Conservation (phyloP, 2,113 vertebrate genomes). For the Prolemur simus region DNA sequence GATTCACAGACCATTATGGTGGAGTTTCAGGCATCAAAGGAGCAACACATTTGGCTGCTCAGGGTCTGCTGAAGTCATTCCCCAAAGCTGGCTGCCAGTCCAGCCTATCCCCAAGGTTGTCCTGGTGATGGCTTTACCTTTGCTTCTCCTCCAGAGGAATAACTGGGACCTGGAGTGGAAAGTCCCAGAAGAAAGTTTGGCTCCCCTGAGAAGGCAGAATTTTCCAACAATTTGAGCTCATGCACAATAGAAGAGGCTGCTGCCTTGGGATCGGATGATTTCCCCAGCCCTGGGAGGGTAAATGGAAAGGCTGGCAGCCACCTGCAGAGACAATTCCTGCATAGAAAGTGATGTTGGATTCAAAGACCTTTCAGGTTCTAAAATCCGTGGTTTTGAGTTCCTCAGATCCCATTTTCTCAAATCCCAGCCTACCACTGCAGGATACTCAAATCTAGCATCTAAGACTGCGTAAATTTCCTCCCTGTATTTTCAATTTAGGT, state of each 20-base stretch:
- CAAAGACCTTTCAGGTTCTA: neutral
- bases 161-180: too few species aligned
- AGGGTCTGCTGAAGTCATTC: neutral
- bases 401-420: neutral
- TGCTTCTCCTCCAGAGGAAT: too few species aligned
- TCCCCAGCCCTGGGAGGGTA: too few species aligned
- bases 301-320: neutral
- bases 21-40: neutral
- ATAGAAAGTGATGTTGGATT: neutral
- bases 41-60: neutral
- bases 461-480: rapidly evolving
- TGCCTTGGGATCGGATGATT: too few species aligned
- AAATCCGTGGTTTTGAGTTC: neutral
- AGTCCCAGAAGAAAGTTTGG: too few species aligned
- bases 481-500: neutral
- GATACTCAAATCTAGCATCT: too few species aligned
- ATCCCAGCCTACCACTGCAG: neutral
- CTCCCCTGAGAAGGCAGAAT: too few species aligned
- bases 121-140: too few species aligned
- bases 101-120: neutral
- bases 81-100: neutral
- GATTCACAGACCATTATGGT: neutral
- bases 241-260: too few species aligned
- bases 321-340: neutral
- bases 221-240: too few species aligned